A percentile compares a stretch with the other conserved stretches of the same genome.
These are phyloP conservation scores for Oconnorella tubifera DNA, from an alignment of 2,888 invertebrate species.

Conservation along the genomic window DNA sequence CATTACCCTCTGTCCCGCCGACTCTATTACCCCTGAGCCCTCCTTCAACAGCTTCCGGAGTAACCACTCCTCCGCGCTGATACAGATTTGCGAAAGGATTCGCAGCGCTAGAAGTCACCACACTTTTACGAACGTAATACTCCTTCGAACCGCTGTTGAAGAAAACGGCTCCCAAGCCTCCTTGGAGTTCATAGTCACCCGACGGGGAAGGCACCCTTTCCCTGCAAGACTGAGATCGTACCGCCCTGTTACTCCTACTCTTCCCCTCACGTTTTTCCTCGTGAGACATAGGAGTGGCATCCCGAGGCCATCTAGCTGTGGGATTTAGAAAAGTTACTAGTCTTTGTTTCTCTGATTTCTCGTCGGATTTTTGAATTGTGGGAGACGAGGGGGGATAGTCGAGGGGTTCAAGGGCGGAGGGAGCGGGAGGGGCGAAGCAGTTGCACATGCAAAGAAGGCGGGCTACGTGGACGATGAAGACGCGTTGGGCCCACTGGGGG, in stretches of 20 bases:
- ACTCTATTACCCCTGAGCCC: background rate
- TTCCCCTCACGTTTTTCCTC: background rate
- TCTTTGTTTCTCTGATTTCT: background rate
- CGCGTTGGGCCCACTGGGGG: slow-evolving; percentile 35
- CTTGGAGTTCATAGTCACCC: background rate
- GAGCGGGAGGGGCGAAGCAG: slow-evolving; percentile 15
- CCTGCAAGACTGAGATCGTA: background rate
- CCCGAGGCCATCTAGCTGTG: background rate
- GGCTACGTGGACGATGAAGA: slow-evolving; percentile 34
- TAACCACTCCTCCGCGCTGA: background rate
- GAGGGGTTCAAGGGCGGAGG: background rate
- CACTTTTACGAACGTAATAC: background rate
- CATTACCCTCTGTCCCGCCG: background rate
- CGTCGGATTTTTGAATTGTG: background rate
- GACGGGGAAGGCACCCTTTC: background rate
- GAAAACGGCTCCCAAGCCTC: slow-evolving; percentile 5
- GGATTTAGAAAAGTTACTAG: slow-evolving; percentile 10
- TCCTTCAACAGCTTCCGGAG: background rate
- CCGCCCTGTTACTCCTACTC: background rate
- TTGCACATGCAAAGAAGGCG: slow-evolving; percentile 36
- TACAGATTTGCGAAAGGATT: background rate
- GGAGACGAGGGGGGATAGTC: background rate
- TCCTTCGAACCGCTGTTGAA: slow-evolving; percentile 3
- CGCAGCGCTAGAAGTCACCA: background rate
- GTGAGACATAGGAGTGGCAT: background rate